Evolutionary conservation across 1,140 invertebrate species (phyloP), one percentile per base, ranked within the genome.

Genomic region (Chironomus striatipennis): DNA sequence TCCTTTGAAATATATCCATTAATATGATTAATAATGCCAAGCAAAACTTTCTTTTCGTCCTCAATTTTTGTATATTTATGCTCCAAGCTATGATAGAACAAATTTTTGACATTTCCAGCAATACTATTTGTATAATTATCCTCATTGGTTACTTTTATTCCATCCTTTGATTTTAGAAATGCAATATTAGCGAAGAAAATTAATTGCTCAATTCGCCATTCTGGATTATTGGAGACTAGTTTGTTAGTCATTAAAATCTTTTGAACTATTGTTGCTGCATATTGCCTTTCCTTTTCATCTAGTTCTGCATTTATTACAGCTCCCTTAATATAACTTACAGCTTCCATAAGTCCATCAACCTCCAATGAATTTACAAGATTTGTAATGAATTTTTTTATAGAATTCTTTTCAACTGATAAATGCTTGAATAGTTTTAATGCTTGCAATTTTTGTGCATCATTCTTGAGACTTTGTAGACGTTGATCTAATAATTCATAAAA

Each of bases 121-220:
- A 78, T 76, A 1, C 21, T 10, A 15, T 75, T 74, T 7, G 65
- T 64, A 6, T 72, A 43, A 42, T 76, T 75, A 10, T 76, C 74
- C 20, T 77, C 47, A 47, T 12, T 17, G 12, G 42, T 20, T 72
- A n/a, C 75, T 47, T 85, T 86, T 24, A 83, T 81, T 73, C 81
- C 79, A 43, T 81, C 81, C 15, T 84, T 79, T 72, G 84, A 81
- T 81, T 88, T 87, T 75, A 89, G 88, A n/a, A 91, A 84, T 20
- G 88, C 86, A 77, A 88, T 82, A 74, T 85, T 82, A 79, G 91
- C 86, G 2, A 93, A 79, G 75, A 90, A 86, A 77, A 86, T 85
- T 76, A 91, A 80, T 76, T 90, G 86, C 70, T 87, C 84, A 4
- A 88, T 78, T 79, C 88, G 88, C 87, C 90, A 93, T 65, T 87